Conservation (phyloP, 2,888 invertebrate genomes). For the Tetranychus truncatus region DNA sequence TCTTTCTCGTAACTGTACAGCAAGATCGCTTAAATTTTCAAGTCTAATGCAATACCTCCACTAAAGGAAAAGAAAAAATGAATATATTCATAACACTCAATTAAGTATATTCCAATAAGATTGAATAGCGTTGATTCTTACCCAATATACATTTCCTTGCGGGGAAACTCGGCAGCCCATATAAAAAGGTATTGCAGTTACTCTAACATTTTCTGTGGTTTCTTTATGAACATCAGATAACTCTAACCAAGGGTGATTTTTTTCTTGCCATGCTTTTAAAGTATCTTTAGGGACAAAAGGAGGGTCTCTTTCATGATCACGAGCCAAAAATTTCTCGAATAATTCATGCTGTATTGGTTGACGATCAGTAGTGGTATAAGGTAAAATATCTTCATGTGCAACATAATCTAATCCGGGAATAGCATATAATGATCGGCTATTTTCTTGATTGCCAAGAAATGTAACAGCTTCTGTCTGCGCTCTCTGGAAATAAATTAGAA, state of each 20-base stretch:
- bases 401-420: slow-evolving; percentile 92
- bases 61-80: slow-evolving; percentile 34
- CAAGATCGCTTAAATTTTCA: slow-evolving; percentile 73
- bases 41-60: slow-evolving; percentile 96
- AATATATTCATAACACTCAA: not conserved
- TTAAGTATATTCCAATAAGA: not conserved
- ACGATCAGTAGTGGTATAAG: slow-evolving; percentile 70
- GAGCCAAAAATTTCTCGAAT: slow-evolving; percentile 79
- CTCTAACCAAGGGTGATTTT: slow-evolving; percentile 91
- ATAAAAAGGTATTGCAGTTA: slow-evolving; percentile 96
- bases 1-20: slow-evolving; percentile 82
- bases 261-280: slow-evolving; percentile 82
- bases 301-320: slow-evolving; percentile 63
- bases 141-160: slow-evolving; percentile 79
- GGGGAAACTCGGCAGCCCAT: slow-evolving; percentile 82
- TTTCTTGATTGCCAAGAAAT: slow-evolving; percentile 86
- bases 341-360: slow-evolving; percentile 76
- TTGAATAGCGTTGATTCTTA: slow-evolving; percentile 32
- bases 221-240: slow-evolving; percentile 90
- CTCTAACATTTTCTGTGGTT: slow-evolving; percentile 82
- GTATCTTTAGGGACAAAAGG: slow-evolving; percentile 67
- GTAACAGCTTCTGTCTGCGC: slow-evolving; percentile 97
- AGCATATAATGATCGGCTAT: slow-evolving; percentile 78
- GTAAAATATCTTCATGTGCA: slow-evolving; percentile 89
- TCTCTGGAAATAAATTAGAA: slow-evolving; percentile 41